phyloP scores from a whole-genome alignment of 2,888 invertebrate genomes.

The Rhagonycha fulva region DNA sequence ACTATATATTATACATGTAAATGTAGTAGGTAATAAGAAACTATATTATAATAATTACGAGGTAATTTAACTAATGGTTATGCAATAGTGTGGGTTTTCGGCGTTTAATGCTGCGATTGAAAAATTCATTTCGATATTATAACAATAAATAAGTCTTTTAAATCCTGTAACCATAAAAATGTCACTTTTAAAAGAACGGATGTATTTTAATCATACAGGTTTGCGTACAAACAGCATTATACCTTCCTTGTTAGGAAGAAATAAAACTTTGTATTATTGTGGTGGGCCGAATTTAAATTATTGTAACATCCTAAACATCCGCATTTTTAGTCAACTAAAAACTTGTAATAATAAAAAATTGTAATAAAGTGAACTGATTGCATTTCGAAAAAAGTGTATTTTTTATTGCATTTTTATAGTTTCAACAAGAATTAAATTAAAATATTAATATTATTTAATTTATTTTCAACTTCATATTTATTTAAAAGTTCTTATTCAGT shows the following conservation, averaged over 20 bases:
- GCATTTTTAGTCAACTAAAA: neutral
- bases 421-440: too few species aligned
- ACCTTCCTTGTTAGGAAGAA: neutral
- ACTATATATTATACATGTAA: too few species aligned
- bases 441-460: too few species aligned
- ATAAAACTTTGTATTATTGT: neutral
- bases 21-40: neutral
- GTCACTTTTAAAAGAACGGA: neutral
- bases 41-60: neutral
- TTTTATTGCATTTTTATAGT: too few species aligned
- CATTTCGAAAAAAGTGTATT: too few species aligned
- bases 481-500: too few species aligned
- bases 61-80: neutral
- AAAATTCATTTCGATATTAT: neutral
- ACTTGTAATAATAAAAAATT: neutral
- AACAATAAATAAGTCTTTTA: neutral
- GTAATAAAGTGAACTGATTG: too few species aligned
- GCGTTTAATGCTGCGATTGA: neutral
- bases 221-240: neutral
- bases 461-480: too few species aligned
- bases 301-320: neutral
- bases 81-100: neutral
- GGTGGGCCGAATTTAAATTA: neutral
- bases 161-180: neutral
- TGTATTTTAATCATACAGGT: neutral